phyloP scores from a whole-genome alignment of 1,140 invertebrate species.

The Drosophila truncata region DNA sequence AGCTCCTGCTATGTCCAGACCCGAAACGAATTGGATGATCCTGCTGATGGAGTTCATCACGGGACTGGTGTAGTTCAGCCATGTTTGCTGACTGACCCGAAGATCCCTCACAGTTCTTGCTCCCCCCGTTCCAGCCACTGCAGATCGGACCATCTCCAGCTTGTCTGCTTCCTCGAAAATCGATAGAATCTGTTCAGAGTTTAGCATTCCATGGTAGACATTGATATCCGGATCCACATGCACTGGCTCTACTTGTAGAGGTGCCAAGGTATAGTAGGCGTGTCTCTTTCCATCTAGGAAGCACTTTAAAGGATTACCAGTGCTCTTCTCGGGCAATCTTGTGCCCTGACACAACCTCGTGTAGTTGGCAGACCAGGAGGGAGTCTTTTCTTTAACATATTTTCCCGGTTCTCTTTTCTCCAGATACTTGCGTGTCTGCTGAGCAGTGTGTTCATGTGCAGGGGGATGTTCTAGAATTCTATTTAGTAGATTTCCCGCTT shows the following conservation, averaged over 20 bases:
- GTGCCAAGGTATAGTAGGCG: conserved; percentile 92
- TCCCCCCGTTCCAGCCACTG: conserved; percentile 93
- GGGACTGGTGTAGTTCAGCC: conserved; percentile 94
- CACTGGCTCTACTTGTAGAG: conserved; percentile 96
- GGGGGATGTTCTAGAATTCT: conserved; percentile 17
- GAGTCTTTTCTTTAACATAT: neutral
- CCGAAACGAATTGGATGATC: conserved; percentile 91
- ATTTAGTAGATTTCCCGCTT: conserved; percentile 15
- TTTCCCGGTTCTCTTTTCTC: conserved; percentile 14
- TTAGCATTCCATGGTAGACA: conserved; percentile 95
- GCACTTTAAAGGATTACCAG: conserved; percentile 87
- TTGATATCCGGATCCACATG: conserved; percentile 93
- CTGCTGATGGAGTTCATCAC: conserved; percentile 90
- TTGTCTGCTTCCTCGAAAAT: conserved; percentile 92
- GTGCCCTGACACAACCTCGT: conserved; percentile 63
- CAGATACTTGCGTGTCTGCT: conserved; percentile 41
- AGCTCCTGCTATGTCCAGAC: conserved; percentile 90
- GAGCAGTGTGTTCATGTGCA: conserved; percentile 14
- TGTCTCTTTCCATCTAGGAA: conserved; percentile 90
- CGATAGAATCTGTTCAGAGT: conserved; percentile 93
- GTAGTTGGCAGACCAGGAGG: conserved; percentile 51
- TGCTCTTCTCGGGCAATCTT: conserved; percentile 7
- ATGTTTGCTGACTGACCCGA: conserved; percentile 98
- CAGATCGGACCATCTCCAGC: conserved; percentile 89
- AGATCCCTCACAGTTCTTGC: conserved; percentile 89